Evolutionary conservation across 2,797 vertebrate species (phyloP), one percentile per base, ranked within the genome.

Genomic region (Anas acuta): DNA sequence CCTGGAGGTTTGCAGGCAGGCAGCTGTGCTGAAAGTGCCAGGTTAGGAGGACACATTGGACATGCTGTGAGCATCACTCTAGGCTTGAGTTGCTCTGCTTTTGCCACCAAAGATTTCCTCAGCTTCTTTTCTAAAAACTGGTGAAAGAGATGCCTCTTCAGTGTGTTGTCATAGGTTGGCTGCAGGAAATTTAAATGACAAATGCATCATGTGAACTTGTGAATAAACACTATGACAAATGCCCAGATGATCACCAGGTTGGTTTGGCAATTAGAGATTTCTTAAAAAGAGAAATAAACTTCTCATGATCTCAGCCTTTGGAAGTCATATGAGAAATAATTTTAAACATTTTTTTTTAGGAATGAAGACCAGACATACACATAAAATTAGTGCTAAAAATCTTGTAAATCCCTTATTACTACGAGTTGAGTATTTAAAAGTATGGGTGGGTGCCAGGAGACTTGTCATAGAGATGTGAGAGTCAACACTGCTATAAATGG

Each of bases 391-490:
- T 66, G 41, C 14, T 87, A 41, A 90, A 54, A 60, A 90, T 87
- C 67, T 84, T 77, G 28, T 77, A 51, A 89, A 67, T 82, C 32
- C 39, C 5, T 87, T 78, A 67, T 88, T 78, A 82, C 71, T 61
- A 77, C 11, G 54, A 84, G 18, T 4, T 84, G 77, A 93, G 56
- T 26, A 22, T 67, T 84, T 57, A 43, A n/a, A 70, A 92, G 13
- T 41, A 72, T 80, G 78, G 85, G 67, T 82, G n/a, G 23, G 7
- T 92, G 77, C 82, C 82, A 84, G 39, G 37, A 92, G 58, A 65
- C 76, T 92, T 90, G 79, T 91, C 91, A 76, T 11, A 92, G 60
- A 43, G 64, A 78, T 64, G 69, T 83, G 92, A 95, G 80, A 92
- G 47, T 82, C 90, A 90, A 87, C 83, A 79, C 64, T 90, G 64